These are phyloP conservation scores for Catharus bicknelli DNA, from an alignment of 2,113 vertebrate species.

Conservation along the genomic window DNA sequence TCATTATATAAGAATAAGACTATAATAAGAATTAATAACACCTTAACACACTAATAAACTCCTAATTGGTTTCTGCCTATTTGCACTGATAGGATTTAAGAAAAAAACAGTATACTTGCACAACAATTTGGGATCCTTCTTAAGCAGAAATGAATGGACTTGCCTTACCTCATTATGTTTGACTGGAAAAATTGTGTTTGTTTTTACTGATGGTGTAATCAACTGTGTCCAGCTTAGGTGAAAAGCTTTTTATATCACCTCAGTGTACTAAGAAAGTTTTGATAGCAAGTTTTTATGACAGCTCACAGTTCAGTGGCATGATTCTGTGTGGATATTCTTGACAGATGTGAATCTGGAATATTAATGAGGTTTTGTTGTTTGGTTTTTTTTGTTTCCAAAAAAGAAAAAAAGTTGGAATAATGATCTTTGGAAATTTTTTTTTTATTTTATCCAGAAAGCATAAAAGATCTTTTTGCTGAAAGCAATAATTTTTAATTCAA, in stretches of 20 bases:
- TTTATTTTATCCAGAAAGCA: background rate
- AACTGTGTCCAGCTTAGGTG: background rate
- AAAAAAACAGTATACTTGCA: background rate
- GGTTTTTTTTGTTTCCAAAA: too few species aligned
- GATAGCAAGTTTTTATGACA: background rate
- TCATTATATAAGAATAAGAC: constrained; percentile 30
- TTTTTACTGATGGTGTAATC: background rate
- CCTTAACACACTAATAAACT: constrained; percentile 24
- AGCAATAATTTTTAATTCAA: background rate
- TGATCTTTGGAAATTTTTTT: background rate
- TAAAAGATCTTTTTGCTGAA: background rate
- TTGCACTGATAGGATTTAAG: constrained; percentile 55
- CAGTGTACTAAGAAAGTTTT: background rate
- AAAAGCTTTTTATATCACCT: background rate
- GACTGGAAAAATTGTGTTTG: background rate
- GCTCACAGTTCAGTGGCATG: background rate
- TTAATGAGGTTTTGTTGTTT: background rate
- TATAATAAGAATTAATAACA: constrained; percentile 19
- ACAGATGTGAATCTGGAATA: constrained; percentile 18
- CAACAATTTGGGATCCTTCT: background rate
- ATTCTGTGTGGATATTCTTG: constrained; percentile 27
- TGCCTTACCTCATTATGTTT: constrained; percentile 7
- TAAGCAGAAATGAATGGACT: constrained; percentile 2
- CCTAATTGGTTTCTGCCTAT: constrained; percentile 47
- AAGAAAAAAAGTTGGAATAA: background rate